A percentile compares a stretch with the other conserved stretches of the same genome.
Evolutionary conservation across 2,888 invertebrate species (phyloP).

Genomic region (Torymus aiolomorphi): DNA sequence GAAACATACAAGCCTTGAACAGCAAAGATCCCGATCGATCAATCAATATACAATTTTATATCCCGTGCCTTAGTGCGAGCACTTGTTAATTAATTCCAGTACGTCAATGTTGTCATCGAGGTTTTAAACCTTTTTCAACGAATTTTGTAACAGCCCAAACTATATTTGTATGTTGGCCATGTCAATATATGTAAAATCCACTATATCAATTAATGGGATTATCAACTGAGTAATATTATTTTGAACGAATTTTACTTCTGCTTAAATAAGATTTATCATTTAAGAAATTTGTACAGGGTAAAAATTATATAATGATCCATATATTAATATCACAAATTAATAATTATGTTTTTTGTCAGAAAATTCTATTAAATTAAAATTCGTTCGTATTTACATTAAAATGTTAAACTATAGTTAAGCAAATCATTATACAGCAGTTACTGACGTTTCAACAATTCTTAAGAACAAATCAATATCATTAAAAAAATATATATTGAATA

Average conservation of each 20-base stretch:
- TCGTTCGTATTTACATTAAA: too few relatives aligned
- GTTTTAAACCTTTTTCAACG: constrained; percentile 28
- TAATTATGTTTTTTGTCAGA: too few relatives aligned
- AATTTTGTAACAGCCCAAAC: constrained; percentile 29
- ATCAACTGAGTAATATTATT: constrained; percentile 5
- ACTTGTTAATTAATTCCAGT: constrained; percentile 47
- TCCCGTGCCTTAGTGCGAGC: constrained; percentile 52
- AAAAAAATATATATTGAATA: not conserved
- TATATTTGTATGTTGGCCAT: constrained; percentile 14
- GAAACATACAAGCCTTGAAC: constrained; percentile 49
- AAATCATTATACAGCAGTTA: too few relatives aligned
- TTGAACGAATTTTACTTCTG: too few relatives aligned
- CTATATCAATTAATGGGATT: constrained; percentile 6
- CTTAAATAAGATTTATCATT: too few relatives aligned
- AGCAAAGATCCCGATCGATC: constrained; percentile 52
- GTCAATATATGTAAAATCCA: constrained; percentile 2
- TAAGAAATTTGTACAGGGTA: too few relatives aligned
- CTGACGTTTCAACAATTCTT: too few relatives aligned
- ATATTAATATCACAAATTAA: too few relatives aligned
- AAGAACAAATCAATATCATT: not conserved
- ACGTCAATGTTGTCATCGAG: not conserved
- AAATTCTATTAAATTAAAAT: too few relatives aligned
- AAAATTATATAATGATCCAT: too few relatives aligned
- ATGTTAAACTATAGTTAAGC: too few relatives aligned
- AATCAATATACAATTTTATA: constrained; percentile 29